Base-by-base conservation (phyloP, 1,140 invertebrate genomes). In the Leptonema lineaticorne region DNA sequence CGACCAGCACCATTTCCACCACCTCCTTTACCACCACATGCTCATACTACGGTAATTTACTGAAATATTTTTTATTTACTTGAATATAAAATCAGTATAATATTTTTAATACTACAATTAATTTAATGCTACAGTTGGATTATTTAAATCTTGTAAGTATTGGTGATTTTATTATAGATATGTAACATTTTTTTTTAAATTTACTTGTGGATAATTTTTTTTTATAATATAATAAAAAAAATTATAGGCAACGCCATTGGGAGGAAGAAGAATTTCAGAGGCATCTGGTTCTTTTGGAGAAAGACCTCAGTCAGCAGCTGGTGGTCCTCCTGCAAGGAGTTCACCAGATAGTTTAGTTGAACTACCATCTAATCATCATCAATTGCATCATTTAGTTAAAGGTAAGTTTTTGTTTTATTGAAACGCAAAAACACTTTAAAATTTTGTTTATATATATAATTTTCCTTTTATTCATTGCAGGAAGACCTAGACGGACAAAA, bases 131-230 rank as follows among this genome's bases (percentile, higher is more conserved):
- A 46, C 33, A 72, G 71, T 69, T 72, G 71, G 71, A 72, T 69
- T 72, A 72, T 65, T 67, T 72, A 41, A 72, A 72, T 67, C 26
- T 72, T 58, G 71, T 72, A 72, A 72, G 71, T 67, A 46, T 18
- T n/a, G n/a, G 9, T 48, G 6, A 18, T 37, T 37, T 37, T 37
- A 8, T 37, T 37, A 8, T 37, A 37, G 30, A 37, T n/a, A n/a
- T n/a, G n/a, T n/a, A n/a, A n/a, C n/a, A n/a, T n/a, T n/a, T n/a
- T n/a, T n/a, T 57, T 57, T 28, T 28, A 57, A 4, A 18, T 60
- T 3, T 41, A 16, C 22, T 48, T 48, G n/a, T 11, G 30, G 30
- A 6, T 33, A 33, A 33, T 33, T 6, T 6, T 33, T 48, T 46
- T 27, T 48, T 46, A 48, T 46, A 14, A 48, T 63, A 26, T 57